Conservation (phyloP, 2,113 vertebrate species). For the Amphiprion percula region DNA sequence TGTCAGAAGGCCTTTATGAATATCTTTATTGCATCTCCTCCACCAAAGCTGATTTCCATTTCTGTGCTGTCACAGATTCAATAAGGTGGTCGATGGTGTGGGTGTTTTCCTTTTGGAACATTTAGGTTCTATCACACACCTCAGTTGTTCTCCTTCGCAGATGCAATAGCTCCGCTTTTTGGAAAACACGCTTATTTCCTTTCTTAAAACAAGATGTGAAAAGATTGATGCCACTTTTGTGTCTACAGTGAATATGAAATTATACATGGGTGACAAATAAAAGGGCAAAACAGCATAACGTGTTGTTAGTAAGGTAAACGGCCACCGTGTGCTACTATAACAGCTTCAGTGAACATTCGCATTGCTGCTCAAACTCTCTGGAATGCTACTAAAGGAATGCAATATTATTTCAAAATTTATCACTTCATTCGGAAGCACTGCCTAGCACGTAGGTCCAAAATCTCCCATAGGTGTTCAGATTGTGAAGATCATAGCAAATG, state of each 20-base stretch:
- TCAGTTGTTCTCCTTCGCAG: neutral
- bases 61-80: constrained; percentile 43
- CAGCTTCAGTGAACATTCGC: no score
- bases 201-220: neutral
- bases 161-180: neutral
- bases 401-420: no score
- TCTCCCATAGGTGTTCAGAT: no score
- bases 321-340: no score
- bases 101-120: constrained; percentile 4
- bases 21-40: constrained; percentile 55
- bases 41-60: constrained; percentile 29
- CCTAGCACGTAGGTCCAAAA: no score
- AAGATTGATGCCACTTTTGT: neutral
- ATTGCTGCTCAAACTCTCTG: no score
- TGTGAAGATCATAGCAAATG: no score
- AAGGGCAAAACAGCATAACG: no score
- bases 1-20: constrained; percentile 51
- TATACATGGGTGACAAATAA: neutral
- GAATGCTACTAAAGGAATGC: no score
- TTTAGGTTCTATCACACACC: constrained; percentile 1
- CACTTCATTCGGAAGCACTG: no score
- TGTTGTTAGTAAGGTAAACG: no score
- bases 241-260: neutral
- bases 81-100: constrained; percentile 5
- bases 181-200: neutral